Base-by-base conservation (phyloP, 2,113 vertebrate species). In the Hippocampus comes region DNA sequence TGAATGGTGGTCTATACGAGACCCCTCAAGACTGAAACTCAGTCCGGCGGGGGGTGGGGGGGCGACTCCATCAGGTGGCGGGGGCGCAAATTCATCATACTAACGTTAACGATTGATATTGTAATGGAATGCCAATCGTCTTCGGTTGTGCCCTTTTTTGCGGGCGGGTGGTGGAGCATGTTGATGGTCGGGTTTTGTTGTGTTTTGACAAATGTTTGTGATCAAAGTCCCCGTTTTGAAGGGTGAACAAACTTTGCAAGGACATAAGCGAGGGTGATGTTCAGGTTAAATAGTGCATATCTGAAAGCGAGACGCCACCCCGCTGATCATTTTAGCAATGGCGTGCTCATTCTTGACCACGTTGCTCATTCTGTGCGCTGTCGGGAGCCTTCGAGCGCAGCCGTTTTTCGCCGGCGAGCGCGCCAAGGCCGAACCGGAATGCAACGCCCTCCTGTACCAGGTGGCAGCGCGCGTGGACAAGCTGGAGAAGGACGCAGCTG, bases 401-500 rank as follows among this genome's bases (percentile, higher is more conserved):
- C 2, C 30, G 20, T n/a, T 42, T n/a, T 4, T 67, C 21, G 20
- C 0, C 7, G n/a, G 12, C 3, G 21, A 46, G 23, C 7, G 15
- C 9, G 0, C 2, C 20, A 0, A 2, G 21, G 4, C 1, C 5
- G 43, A 53, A 17, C 3, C 21, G 25, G 38, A 34, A 4, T 1
- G 12, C 17, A 11, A 12, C 7, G 46, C 25, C 34, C 64, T 72
- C 48, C 1, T 73, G 60, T 27, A 67, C 42, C 66, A 68, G 73
- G 63, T 75, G 23, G 7, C 0, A 0, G 61, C 21, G 42, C 9
- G 73, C 27, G 49, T 75, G 72, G 53, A 78, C 14, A 55, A 41
- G 4, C 69, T 82, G 70, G 73, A 82, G 70, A 17, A 2, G 5
- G 59, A 66, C 9, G 43, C 63, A 4, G 38, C 41, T 5, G 38